These are phyloP conservation scores for Camponotus fellah DNA, from an alignment of 2,888 invertebrate species.

Conservation along the genomic window DNA sequence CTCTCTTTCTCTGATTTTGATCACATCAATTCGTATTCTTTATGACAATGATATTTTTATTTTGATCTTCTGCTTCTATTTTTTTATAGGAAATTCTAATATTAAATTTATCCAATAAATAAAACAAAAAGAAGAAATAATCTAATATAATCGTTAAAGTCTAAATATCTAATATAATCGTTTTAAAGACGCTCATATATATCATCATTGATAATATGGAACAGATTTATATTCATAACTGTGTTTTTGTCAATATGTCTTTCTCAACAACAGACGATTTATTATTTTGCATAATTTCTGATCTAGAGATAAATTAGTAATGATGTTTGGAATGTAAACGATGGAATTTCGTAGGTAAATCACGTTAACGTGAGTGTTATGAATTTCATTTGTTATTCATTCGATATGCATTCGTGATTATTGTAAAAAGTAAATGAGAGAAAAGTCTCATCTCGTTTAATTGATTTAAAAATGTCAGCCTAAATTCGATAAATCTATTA, in stretches of 20 bases:
- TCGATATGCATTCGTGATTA: conserved; percentile 16
- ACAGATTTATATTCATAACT: conserved; percentile 22
- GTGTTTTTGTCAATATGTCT: conserved; percentile 32
- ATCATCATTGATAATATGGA: not conserved
- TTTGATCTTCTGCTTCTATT: not conserved
- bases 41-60: conserved; percentile 1
- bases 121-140: conserved; percentile 17
- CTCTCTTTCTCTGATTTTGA: not conserved
- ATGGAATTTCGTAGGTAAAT: conserved; percentile 36
- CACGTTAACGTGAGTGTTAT: conserved; percentile 25
- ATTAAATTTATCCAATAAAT: not conserved
- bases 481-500: not conserved
- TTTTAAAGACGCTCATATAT: conserved; percentile 7
- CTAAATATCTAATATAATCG: not conserved
- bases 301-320: conserved; percentile 49
- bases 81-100: not conserved
- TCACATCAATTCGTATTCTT: not conserved
- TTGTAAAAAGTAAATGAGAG: conserved; percentile 32
- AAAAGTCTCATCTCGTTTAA: conserved; percentile 11
- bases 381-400: conserved; percentile 37
- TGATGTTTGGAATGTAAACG: conserved; percentile 50
- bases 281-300: conserved; percentile 48
- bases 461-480: not conserved
- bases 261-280: conserved; percentile 23
- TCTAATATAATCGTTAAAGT: not conserved